phyloP scores from a whole-genome alignment of 1,140 invertebrate genomes.

The Cecropterus lyciades region DNA sequence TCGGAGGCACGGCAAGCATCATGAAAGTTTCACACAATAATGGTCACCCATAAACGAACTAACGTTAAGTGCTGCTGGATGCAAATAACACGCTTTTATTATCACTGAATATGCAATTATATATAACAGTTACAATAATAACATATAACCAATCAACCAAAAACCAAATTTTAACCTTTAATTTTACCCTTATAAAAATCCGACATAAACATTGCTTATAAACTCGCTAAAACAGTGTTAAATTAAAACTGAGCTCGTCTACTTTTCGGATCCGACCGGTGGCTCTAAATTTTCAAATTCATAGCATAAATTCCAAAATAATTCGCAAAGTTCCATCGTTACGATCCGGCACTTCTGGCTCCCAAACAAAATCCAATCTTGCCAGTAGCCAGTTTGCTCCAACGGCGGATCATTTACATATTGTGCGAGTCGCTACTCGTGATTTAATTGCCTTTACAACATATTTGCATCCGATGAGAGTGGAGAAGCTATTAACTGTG shows the following conservation, averaged over 20 bases:
- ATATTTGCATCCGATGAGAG: slow-evolving; percentile 14
- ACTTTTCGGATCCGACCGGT: not conserved
- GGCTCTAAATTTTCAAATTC: slow-evolving; percentile 1
- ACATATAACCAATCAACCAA: too few relatives aligned
- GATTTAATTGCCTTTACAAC: slow-evolving; percentile 14
- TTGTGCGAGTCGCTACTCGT: slow-evolving; percentile 15
- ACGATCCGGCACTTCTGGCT: slow-evolving; percentile 19
- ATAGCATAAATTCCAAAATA: slow-evolving; percentile 31
- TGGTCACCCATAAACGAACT: too few relatives aligned
- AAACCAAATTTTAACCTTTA: too few relatives aligned
- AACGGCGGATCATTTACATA: slow-evolving; percentile 17
- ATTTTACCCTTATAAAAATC: too few relatives aligned
- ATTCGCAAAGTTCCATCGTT: slow-evolving; percentile 27
- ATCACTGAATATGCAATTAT: too few relatives aligned
- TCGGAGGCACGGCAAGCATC: too few relatives aligned
- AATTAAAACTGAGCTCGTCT: slow-evolving; percentile 16
- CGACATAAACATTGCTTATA: too few relatives aligned
- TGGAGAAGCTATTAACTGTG: not conserved
- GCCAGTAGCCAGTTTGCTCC: slow-evolving; percentile 5
- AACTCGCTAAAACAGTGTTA: not conserved
- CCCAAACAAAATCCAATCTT: slow-evolving; percentile 20
- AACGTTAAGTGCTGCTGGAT: too few relatives aligned
- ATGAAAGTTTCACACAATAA: too few relatives aligned
- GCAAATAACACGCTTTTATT: too few relatives aligned
- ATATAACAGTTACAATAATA: too few relatives aligned